Conservation (phyloP, 2,113 vertebrate species). For the Numenius arquata region DNA sequence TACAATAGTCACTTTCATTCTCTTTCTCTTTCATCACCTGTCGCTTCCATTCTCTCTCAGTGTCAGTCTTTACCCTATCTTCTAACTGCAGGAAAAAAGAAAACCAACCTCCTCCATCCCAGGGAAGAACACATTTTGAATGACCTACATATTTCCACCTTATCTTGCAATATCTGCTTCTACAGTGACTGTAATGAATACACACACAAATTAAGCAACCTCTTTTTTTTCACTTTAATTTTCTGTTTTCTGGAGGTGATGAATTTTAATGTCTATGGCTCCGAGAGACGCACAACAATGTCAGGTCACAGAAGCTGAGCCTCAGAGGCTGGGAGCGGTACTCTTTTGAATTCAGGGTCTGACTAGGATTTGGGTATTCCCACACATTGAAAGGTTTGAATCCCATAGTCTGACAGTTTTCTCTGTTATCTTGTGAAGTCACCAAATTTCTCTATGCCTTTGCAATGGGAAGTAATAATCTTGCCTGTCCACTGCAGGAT, state of each 20-base stretch:
- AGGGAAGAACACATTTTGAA: not conserved
- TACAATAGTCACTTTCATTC: conserved; percentile 28
- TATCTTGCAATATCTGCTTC: not conserved
- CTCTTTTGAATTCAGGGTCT: not conserved
- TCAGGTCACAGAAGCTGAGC: not conserved
- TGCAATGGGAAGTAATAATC: not conserved
- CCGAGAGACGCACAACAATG: not conserved
- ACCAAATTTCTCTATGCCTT: not conserved
- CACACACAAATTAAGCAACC: not conserved
- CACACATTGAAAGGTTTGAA: not conserved
- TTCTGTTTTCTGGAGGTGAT: not conserved
- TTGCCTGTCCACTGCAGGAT: not conserved
- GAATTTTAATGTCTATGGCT: not conserved
- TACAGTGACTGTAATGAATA: not conserved
- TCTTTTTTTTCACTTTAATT: not conserved
- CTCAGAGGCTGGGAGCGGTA: not conserved
- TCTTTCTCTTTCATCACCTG: conserved; percentile 33
- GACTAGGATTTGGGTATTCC: not conserved
- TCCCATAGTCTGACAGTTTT: not conserved
- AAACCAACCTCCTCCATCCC: not conserved
- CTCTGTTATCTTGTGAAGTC: not conserved
- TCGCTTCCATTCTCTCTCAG: not conserved
- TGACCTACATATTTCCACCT: conserved; percentile 6
- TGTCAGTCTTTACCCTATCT: conserved; percentile 23
- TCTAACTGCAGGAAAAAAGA: not conserved